phyloP scores from a whole-genome alignment of 2,797 vertebrate species.

The Ptychadena robeensis region DNA sequence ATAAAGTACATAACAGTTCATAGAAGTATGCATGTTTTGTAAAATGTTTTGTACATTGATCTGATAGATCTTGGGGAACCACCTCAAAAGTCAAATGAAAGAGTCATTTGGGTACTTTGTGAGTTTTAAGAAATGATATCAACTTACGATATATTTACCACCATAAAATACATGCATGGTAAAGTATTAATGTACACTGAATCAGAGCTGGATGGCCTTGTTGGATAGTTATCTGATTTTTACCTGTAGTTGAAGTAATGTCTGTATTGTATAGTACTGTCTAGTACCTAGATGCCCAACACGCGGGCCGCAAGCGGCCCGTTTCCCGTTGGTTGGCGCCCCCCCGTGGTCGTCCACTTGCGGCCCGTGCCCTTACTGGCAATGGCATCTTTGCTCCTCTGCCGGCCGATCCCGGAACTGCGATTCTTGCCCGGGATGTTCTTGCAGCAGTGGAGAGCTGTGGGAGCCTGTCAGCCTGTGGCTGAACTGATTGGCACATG shows the following conservation, averaged over 20 bases:
- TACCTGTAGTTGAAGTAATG: neutral
- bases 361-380: no score
- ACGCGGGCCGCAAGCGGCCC: no score
- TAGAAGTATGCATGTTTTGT: neutral
- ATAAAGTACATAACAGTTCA: neutral
- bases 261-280: neutral
- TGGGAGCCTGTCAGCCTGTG: no score
- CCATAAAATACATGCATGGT: neutral
- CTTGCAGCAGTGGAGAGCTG: no score
- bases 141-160: neutral
- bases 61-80: neutral
- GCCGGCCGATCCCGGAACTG: no score
- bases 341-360: no score
- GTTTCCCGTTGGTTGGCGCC: no score
- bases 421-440: no score
- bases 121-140: neutral
- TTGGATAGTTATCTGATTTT: neutral
- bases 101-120: neutral
- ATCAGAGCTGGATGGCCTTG: neutral
- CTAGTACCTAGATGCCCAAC: no score
- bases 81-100: neutral
- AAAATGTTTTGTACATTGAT: neutral
- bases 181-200: neutral
- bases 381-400: no score
- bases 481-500: no score